These are phyloP conservation scores for Lepus townsendii DNA, from an alignment of 2,797 vertebrate species.

Conservation along the genomic window DNA sequence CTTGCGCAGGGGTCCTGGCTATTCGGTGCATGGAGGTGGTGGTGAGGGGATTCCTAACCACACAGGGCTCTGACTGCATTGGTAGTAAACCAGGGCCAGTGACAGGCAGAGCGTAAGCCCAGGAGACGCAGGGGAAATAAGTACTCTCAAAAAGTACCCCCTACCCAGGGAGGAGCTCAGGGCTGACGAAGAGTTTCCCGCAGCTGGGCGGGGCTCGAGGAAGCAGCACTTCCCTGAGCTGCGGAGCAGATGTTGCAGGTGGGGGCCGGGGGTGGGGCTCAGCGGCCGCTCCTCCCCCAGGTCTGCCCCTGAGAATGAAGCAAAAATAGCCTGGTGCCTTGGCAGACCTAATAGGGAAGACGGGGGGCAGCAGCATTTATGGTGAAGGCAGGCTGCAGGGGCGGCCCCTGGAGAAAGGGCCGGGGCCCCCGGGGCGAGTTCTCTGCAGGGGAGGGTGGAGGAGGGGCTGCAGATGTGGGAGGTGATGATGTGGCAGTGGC, in stretches of 20 bases:
- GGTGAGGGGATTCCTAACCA: neutral
- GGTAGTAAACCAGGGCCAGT: neutral
- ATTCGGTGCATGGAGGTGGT: neutral
- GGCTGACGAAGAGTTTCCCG: constrained; percentile 18
- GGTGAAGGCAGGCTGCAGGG: constrained; percentile 54
- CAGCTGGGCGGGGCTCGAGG: neutral
- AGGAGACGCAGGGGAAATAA: neutral
- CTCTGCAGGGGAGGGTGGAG: neutral
- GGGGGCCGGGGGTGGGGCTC: neutral
- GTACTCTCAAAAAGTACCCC: neutral
- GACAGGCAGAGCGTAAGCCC: neutral
- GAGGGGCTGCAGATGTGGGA: neutral
- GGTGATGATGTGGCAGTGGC: neutral
- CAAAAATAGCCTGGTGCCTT: constrained; percentile 85
- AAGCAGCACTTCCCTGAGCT: constrained; percentile 38
- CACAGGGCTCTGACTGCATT: neutral
- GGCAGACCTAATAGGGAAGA: constrained; percentile 85
- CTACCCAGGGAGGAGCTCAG: neutral
- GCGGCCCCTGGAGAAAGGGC: neutral
- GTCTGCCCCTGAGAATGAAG: constrained; percentile 56
- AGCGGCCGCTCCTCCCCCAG: neutral
- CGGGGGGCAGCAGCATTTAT: constrained; percentile 51
- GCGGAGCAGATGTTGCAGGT: constrained; percentile 53
- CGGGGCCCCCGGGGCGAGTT: neutral
- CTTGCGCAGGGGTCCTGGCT: neutral